Base-by-base conservation (phyloP, 2,797 vertebrate genomes). In the Lithobates pipiens region DNA sequence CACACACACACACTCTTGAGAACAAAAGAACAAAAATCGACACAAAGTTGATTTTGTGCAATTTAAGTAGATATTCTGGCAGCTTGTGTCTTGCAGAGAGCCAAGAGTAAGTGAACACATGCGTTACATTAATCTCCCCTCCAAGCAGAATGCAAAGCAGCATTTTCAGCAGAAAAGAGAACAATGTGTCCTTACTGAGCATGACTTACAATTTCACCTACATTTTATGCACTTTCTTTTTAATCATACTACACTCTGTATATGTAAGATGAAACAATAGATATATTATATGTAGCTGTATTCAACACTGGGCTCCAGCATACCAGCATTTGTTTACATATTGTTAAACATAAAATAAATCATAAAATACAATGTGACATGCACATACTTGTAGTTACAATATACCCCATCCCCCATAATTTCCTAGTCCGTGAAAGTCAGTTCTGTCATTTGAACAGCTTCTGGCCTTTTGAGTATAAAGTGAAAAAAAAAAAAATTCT, bases 31-130 rank as follows among this genome's bases (percentile, higher is more conserved):
- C n/a, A 11, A 5, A 11, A 39, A 77, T 18, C 6, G 15, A 54
- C 67, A 73, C 74, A 82, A 69, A 83, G 39, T 65, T 54, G 69
- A 78, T 77, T 76, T 76, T 82, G 69, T 83, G 85, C 65, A 82
- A 78, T 63, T 67, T 67, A 82, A 86, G 85, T 67, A 77, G 68
- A 63, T 73, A 69, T 78, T 74, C 75, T 82, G 85, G 85, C 85
- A 86, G 57, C 29, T 34, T n/a, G 39, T 29, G 69, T 42, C 36
- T 63, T 10, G 9, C 15, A 73, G 36, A 54, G 27, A 82, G 80
- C 85, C 85, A 86, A 86, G 69, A 77, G 67, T 65, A 32, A 68
- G 69, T n/a, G 85, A 86, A 86, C 85, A 86, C 50, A 82, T 86
- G 85, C 69, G 1, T 77, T 86, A 50, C 80, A 86, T 83, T 83